Percentiles rank a stretch among this genome's conserved stretches.
phyloP scores from a whole-genome alignment of 2,888 invertebrate species.

The Leucophenga maculata region DNA sequence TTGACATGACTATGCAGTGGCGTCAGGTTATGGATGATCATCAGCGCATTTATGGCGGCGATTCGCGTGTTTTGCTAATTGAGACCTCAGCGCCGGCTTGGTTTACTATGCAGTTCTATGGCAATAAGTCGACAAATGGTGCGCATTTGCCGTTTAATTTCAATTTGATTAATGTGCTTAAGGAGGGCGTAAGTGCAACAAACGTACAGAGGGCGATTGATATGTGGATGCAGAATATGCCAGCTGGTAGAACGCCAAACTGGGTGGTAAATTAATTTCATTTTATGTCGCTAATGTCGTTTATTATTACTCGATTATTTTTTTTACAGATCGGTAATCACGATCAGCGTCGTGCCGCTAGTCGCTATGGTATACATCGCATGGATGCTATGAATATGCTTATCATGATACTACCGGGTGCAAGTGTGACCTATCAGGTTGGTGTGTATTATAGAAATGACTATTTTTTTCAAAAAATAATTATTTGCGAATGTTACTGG shows the following conservation, averaged over 20 bases:
- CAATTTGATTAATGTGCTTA: slow-evolving; percentile 73
- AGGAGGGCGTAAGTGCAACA: slow-evolving; percentile 72
- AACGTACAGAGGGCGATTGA: slow-evolving; percentile 74
- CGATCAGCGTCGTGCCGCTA: slow-evolving; percentile 77
- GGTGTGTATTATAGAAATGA: too few species aligned
- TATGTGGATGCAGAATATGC: slow-evolving; percentile 75
- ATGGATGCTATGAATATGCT: slow-evolving; percentile 86
- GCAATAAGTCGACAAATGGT: slow-evolving; percentile 71
- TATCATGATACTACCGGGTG: slow-evolving; percentile 76
- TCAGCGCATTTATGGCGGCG: slow-evolving; percentile 71
- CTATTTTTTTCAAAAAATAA: too few species aligned
- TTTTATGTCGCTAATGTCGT: neutral
- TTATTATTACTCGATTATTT: neutral
- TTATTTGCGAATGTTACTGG: too few species aligned
- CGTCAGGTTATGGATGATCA: slow-evolving; percentile 76
- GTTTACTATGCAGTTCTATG: slow-evolving; percentile 75
- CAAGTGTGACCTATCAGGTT: slow-evolving; percentile 76
- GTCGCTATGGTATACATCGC: slow-evolving; percentile 76
- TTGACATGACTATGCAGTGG: slow-evolving; percentile 72
- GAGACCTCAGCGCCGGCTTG: slow-evolving; percentile 75
- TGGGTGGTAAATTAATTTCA: slow-evolving; percentile 76
- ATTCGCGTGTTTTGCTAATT: slow-evolving; percentile 74
- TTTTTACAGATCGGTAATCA: slow-evolving; percentile 77
- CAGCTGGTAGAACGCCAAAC: slow-evolving; percentile 74
- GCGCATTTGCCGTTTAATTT: slow-evolving; percentile 79